Evolutionary conservation across 2,797 vertebrate genomes (phyloP).

Genomic region (Myotis myotis): DNA sequence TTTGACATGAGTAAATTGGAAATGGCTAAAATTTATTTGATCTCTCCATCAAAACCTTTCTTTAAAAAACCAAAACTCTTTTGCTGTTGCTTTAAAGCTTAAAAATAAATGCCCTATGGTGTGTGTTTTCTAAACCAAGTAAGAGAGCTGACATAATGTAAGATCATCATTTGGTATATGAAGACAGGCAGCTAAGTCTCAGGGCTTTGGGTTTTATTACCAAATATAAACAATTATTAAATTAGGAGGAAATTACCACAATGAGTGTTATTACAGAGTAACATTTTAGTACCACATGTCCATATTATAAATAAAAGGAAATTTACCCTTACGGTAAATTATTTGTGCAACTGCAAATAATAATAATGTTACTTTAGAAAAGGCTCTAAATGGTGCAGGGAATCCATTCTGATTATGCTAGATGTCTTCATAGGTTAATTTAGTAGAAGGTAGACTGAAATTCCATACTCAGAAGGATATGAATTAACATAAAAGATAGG

Average conservation of each 20-base stretch:
- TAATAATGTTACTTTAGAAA: conserved; percentile 46
- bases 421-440: conserved; percentile 75
- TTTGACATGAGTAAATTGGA: background rate
- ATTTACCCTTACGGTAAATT: background rate
- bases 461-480: conserved; percentile 70
- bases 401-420: conserved; percentile 78
- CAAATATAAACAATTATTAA: conserved; percentile 36
- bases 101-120: conserved; percentile 51
- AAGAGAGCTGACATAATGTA: conserved; percentile 25
- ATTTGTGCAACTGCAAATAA: conserved; percentile 32
- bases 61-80: background rate
- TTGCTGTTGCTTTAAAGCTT: conserved; percentile 41
- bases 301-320: conserved; percentile 28
- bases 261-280: conserved; percentile 24
- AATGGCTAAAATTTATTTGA: conserved; percentile 35
- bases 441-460: conserved; percentile 74
- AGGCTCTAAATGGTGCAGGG: background rate
- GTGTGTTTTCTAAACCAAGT: background rate
- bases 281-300: background rate
- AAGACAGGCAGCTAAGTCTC: conserved; percentile 1
- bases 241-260: conserved; percentile 1
- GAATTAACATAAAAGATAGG: conserved; percentile 49
- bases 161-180: background rate
- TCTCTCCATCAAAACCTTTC: background rate
- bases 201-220: background rate